Conservation (phyloP, 2,113 vertebrate species). For the Drymodes brunneopygia region DNA sequence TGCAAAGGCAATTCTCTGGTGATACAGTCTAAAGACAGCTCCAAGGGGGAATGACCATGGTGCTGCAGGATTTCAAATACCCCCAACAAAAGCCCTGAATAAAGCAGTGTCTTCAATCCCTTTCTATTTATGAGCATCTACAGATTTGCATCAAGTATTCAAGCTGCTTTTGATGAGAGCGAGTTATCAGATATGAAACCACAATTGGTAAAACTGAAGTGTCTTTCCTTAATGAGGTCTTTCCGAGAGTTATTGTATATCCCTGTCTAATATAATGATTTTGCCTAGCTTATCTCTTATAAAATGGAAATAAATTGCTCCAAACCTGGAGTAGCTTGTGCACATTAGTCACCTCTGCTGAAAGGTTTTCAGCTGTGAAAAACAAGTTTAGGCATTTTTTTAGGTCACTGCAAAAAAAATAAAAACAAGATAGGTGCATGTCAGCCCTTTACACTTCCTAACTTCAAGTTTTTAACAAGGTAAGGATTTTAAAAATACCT, state of each 20-base stretch:
- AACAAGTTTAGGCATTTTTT: neutral
- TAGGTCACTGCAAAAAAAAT: neutral
- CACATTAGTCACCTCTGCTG: neutral
- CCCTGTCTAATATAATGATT: neutral
- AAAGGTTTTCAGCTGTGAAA: neutral
- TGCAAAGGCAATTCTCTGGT: neutral
- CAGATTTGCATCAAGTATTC: neutral
- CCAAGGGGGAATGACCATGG: neutral
- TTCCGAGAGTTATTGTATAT: neutral
- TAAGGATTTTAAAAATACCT: neutral
- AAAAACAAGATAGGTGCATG: neutral
- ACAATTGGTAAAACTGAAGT: neutral
- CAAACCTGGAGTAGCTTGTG: neutral
- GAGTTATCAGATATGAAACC: neutral
- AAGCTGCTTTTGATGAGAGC: neutral
- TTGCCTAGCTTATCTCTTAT: neutral
- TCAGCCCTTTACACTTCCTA: neutral
- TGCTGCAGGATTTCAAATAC: conserved; percentile 3
- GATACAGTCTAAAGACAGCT: neutral
- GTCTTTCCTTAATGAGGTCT: neutral
- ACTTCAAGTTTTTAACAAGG: neutral
- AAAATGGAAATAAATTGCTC: neutral
- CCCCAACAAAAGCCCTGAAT: neutral
- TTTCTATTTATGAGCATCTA: neutral
- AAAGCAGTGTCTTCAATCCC: neutral